These are phyloP conservation scores for Lucilia sericata DNA, from an alignment of 1,140 invertebrate genomes.

Conservation along the genomic window DNA sequence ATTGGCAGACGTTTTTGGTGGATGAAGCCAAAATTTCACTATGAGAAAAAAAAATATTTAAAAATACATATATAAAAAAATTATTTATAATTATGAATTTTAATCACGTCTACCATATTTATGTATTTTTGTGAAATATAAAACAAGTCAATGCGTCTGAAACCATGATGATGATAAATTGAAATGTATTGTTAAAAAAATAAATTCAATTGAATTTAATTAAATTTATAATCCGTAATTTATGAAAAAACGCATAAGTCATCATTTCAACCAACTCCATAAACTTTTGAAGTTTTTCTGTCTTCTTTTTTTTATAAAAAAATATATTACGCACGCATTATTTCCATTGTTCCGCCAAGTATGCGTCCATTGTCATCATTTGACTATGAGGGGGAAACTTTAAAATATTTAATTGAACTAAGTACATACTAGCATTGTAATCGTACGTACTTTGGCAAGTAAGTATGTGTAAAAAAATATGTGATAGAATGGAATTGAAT, in stretches of 20 bases:
- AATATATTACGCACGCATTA: background rate
- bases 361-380: slow-evolving; percentile 15
- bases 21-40: slow-evolving; percentile 22
- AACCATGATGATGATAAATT: background rate
- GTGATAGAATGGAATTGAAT: background rate
- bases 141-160: background rate
- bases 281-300: background rate
- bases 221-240: slow-evolving; percentile 6
- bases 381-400: background rate
- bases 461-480: background rate
- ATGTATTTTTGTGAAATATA: background rate
- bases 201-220: background rate
- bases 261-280: background rate
- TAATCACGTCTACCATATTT: slow-evolving; percentile 14
- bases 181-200: background rate
- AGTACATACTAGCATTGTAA: background rate
- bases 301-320: background rate
- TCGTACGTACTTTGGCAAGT: background rate
- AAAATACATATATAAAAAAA: background rate
- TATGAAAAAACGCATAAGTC: background rate
- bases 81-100: background rate
- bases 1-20: slow-evolving; percentile 11
- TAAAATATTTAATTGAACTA: background rate
- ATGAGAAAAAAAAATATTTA: background rate
- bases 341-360: background rate